Conservation (phyloP, 2,888 invertebrate genomes). For the Euphydryas editha region DNA sequence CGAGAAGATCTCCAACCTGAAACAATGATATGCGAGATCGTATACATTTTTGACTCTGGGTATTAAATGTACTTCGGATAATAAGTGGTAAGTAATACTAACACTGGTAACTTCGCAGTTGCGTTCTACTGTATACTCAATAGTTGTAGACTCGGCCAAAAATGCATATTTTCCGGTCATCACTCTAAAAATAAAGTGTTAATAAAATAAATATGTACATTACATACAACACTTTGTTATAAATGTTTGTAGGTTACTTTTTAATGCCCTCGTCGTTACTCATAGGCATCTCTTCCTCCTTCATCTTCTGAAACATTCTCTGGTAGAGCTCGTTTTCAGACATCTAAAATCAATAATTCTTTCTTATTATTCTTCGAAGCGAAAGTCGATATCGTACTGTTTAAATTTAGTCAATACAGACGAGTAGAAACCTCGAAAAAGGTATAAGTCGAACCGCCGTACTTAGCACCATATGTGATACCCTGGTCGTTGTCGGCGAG, state of each 20-base stretch:
- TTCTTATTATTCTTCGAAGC: background rate
- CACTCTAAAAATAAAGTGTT: slow-evolving; percentile 42
- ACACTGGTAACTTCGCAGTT: slow-evolving; percentile 89
- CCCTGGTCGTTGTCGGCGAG: slow-evolving; percentile 89
- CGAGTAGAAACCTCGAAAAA: slow-evolving; percentile 90
- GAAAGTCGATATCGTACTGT: background rate
- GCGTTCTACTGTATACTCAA: slow-evolving; percentile 91
- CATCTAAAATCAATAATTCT: slow-evolving; percentile 78
- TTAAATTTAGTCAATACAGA: background rate
- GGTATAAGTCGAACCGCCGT: slow-evolving; percentile 92
- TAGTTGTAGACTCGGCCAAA: slow-evolving; percentile 94
- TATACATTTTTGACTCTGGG: background rate
- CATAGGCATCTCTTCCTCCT: slow-evolving; percentile 78
- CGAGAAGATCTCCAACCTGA: slow-evolving; percentile 88
- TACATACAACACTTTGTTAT: background rate
- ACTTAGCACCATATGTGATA: slow-evolving; percentile 94
- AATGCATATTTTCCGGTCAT: slow-evolving; percentile 87
- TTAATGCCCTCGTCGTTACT: slow-evolving; percentile 86
- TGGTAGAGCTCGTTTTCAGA: slow-evolving; percentile 89
- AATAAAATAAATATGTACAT: background rate
- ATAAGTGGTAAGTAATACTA: slow-evolving; percentile 17
- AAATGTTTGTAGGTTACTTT: slow-evolving; percentile 55
- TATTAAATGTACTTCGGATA: no score
- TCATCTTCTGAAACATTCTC: slow-evolving; percentile 91
- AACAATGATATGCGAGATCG: background rate